A percentile compares a stretch with the other conserved stretches of the same genome.
These are phyloP conservation scores for Portevinia maculata DNA, from an alignment of 2,888 invertebrate genomes.

Conservation along the genomic window DNA sequence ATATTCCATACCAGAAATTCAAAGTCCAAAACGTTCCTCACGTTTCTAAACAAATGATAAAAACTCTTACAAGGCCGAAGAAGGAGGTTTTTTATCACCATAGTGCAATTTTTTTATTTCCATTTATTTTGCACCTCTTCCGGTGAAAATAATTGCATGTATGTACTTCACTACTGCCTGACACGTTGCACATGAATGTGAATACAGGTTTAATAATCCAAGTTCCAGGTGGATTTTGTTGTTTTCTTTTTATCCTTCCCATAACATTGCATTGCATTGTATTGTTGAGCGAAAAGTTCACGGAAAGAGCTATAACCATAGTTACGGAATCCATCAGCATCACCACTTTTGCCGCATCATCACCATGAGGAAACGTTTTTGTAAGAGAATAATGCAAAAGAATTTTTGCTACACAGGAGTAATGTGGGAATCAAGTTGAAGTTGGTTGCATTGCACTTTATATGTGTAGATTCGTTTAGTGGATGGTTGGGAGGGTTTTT, in stretches of 20 bases:
- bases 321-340: conserved; percentile 47
- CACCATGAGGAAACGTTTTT: neutral
- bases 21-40: neutral
- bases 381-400: conserved; percentile 28
- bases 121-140: conserved; percentile 20
- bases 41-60: neutral
- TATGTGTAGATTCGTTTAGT: neutral
- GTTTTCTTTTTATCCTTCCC: conserved; percentile 11
- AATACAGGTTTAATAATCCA: conserved; percentile 38
- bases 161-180: neutral
- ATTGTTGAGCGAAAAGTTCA: conserved; percentile 28
- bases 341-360: conserved; percentile 33
- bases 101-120: conserved; percentile 3
- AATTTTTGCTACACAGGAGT: conserved; percentile 25
- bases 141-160: conserved; percentile 28
- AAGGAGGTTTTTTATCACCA: conserved; percentile 16
- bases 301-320: neutral
- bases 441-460: conserved; percentile 51
- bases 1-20: too few relatives aligned
- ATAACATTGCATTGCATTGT: conserved; percentile 24
- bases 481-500: neutral
- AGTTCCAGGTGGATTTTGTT: conserved; percentile 41
- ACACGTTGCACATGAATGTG: conserved; percentile 34
- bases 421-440: conserved; percentile 67
- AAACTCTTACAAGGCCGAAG: conserved; percentile 7